phyloP scores from a whole-genome alignment of 2,113 vertebrate genomes.

The Grantiella picta region DNA sequence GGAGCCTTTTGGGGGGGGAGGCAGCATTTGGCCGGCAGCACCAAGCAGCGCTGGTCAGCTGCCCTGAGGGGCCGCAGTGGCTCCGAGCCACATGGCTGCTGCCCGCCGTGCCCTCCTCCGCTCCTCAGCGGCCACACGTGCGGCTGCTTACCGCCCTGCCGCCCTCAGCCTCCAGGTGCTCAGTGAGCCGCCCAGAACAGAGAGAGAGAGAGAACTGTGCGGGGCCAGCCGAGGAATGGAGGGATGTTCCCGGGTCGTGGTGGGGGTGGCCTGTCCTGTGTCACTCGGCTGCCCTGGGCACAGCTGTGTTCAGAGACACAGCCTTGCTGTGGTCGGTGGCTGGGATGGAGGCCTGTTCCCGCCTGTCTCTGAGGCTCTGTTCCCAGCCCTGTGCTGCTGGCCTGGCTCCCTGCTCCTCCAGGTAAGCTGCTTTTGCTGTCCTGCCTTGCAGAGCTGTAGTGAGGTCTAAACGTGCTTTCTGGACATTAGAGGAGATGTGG shows the following conservation, averaged over 20 bases:
- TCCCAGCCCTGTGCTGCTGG: not conserved
- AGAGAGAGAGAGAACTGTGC: not conserved
- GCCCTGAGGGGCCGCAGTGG: accelerated
- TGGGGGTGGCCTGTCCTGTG: accelerated
- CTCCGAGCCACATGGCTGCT: not conserved
- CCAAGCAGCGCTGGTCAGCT: not conserved
- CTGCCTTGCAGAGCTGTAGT: not conserved
- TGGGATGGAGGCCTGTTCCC: not conserved
- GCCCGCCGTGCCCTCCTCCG: accelerated
- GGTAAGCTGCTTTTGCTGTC: not conserved
- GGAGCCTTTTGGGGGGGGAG: not conserved
- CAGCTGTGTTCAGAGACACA: accelerated
- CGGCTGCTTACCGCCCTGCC: accelerated
- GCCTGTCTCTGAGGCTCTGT: not conserved
- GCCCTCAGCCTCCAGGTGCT: not conserved
- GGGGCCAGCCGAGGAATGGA: not conserved
- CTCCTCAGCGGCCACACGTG: not conserved
- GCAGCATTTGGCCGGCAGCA: not conserved
- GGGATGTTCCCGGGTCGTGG: accelerated
- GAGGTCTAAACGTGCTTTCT: not conserved
- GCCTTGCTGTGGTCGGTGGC: accelerated
- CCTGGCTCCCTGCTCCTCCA: not conserved
- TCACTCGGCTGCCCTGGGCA: not conserved
- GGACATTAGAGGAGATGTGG: not conserved
- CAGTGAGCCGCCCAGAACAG: not conserved